phyloP scores from a whole-genome alignment of 2,888 invertebrate species.

The Ganaspis brasiliensis region DNA sequence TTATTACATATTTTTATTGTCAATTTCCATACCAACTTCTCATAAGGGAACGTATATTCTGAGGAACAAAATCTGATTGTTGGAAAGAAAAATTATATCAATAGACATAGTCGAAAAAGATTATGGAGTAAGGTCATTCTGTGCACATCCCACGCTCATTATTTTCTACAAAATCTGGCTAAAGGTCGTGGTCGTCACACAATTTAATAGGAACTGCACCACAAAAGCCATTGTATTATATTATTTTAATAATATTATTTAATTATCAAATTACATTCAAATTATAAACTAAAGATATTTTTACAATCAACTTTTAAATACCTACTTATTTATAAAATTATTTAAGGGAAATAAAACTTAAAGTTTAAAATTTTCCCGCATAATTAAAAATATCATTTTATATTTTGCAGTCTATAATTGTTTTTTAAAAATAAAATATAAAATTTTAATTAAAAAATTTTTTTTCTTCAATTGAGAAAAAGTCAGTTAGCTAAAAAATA shows the following conservation, averaged over 20 bases:
- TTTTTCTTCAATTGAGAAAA: too few species aligned
- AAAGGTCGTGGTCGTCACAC: slow-evolving; percentile 22
- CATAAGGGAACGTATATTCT: slow-evolving; percentile 6
- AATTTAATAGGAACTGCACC: not conserved
- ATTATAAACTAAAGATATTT: too few species aligned
- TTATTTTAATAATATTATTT: too few species aligned
- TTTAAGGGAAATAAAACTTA: too few species aligned
- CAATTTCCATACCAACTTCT: not conserved
- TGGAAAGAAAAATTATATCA: not conserved
- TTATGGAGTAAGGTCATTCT: slow-evolving; percentile 15
- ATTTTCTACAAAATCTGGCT: not conserved
- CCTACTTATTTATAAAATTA: too few species aligned
- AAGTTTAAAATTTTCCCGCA: not conserved
- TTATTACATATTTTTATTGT: not conserved
- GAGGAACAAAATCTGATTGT: not conserved
- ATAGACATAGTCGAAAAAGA: slow-evolving; percentile 9
- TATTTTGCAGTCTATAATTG: too few species aligned
- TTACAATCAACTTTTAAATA: too few species aligned
- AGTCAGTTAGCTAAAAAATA: too few species aligned
- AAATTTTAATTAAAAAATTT: not conserved
- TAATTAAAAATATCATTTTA: too few species aligned
- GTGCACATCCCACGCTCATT: slow-evolving; percentile 23
- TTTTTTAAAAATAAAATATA: too few species aligned
- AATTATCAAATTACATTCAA: not conserved
- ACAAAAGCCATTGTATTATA: too few species aligned